Evolutionary conservation across 2,113 vertebrate genomes (phyloP).

Genomic region (Macquaria ambigua): DNA sequence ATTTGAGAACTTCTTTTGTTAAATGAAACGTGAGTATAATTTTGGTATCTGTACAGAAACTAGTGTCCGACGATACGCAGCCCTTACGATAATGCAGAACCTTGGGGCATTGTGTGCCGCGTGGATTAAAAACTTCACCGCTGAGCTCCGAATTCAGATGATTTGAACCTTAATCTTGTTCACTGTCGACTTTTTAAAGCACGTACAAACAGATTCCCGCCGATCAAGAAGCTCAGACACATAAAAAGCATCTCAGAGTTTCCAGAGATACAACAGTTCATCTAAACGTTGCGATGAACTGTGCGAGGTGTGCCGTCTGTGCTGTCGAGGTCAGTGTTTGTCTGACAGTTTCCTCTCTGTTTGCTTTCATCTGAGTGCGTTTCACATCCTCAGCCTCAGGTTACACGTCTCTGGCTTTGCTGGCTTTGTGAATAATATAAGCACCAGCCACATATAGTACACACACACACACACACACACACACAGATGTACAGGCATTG

Average conservation of each 20-base stretch:
- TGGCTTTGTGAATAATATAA: not conserved
- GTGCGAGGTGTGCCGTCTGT: not conserved
- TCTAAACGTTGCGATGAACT: too few species aligned
- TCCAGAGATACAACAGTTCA: not conserved
- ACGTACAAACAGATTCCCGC: not conserved
- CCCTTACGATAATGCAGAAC: not conserved
- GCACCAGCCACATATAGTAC: not conserved
- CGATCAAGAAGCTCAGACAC: not conserved
- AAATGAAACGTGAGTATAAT: too few species aligned
- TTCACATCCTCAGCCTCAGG: slow-evolving; percentile 17
- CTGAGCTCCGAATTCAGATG: too few species aligned
- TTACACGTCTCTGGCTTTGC: not conserved
- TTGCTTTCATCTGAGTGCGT: slow-evolving; percentile 28
- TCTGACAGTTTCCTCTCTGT: slow-evolving; percentile 32
- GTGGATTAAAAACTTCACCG: too few species aligned
- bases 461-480: not conserved
- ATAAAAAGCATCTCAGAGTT: not conserved
- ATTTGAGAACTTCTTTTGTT: too few species aligned
- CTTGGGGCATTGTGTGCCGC: not conserved
- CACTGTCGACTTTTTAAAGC: not conserved
- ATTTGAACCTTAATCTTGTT: not conserved
- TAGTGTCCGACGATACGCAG: too few species aligned
- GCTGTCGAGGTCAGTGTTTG: slow-evolving; percentile 21
- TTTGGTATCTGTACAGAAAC: too few species aligned
- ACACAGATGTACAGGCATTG: not conserved